Conservation (phyloP, 2,113 vertebrate species). For the Mohoua ochrocephala region DNA sequence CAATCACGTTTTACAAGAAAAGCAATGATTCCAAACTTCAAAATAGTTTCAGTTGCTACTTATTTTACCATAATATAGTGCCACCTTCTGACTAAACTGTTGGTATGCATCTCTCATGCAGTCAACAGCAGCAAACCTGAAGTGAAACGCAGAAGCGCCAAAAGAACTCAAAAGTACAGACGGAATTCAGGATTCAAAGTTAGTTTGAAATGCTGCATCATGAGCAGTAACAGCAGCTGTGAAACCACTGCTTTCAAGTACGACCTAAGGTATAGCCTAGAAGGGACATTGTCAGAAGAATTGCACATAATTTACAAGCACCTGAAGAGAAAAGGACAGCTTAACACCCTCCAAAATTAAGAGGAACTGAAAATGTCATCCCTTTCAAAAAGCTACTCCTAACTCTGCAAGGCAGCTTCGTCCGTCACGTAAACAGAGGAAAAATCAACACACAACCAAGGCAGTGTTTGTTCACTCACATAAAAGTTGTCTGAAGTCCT, state of each 20-base stretch:
- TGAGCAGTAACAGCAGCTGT: neutral
- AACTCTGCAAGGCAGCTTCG: neutral
- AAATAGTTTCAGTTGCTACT: neutral
- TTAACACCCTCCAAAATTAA: neutral
- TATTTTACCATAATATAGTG: neutral
- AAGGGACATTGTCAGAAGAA: neutral
- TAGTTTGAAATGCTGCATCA: neutral
- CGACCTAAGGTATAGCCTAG: neutral
- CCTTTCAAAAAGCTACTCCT: neutral
- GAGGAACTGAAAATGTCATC: neutral
- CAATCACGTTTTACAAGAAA: neutral
- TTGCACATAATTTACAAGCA: neutral
- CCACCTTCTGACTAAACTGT: constrained; percentile 21
- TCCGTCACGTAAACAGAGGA: neutral
- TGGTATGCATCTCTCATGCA: neutral
- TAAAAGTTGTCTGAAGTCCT: neutral
- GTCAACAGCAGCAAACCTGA: neutral
- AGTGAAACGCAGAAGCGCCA: neutral
- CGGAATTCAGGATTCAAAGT: neutral
- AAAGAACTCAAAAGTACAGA: neutral
- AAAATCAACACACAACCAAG: neutral
- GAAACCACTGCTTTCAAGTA: neutral
- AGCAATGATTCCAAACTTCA: neutral
- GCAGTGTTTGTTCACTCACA: neutral
- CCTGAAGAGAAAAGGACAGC: neutral